phyloP scores from a whole-genome alignment of 2,888 invertebrate species.

The Criorhina ranunculi region DNA sequence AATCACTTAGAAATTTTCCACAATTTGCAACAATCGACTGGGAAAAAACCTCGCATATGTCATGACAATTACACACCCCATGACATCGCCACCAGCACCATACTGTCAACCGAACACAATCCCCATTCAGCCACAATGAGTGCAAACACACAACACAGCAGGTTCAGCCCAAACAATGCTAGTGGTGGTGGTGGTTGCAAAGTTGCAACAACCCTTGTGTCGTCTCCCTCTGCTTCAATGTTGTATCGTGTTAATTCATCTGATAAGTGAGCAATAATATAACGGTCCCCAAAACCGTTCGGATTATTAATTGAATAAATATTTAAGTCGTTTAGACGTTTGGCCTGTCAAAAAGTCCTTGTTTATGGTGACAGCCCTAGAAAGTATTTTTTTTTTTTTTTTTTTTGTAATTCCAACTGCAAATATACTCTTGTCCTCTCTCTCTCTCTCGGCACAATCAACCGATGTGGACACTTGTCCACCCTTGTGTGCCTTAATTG shows the following conservation, averaged over 20 bases:
- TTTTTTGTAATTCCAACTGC: constrained; percentile 53
- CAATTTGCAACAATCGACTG: constrained; percentile 65
- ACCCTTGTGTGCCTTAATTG: constrained; percentile 52
- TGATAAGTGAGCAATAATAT: constrained; percentile 83
- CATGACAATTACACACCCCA: constrained; percentile 79
- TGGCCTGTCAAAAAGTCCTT: constrained; percentile 20
- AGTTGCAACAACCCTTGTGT: constrained; percentile 38
- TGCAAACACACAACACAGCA: constrained; percentile 75
- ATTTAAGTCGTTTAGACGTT: constrained; percentile 72
- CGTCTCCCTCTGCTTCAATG: constrained; percentile 25
- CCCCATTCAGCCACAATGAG: constrained; percentile 69
- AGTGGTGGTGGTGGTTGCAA: constrained; percentile 3
- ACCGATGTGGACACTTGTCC: constrained; percentile 33
- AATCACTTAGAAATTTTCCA: constrained; percentile 66
- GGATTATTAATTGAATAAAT: constrained; percentile 76
- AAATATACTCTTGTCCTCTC: constrained; percentile 35
- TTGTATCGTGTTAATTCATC: constrained; percentile 81
- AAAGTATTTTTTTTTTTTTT: too few relatives aligned
- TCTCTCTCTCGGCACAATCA: constrained; percentile 51
- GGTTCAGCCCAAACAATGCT: constrained; percentile 63
- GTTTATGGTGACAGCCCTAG: background rate
- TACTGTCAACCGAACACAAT: constrained; percentile 36
- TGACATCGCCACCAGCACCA: constrained; percentile 36
- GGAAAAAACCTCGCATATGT: constrained; percentile 81
- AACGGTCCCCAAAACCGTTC: constrained; percentile 47